Evolutionary conservation across 1,140 invertebrate species (phyloP).

Genomic region (Ctenoplectra terminalis): DNA sequence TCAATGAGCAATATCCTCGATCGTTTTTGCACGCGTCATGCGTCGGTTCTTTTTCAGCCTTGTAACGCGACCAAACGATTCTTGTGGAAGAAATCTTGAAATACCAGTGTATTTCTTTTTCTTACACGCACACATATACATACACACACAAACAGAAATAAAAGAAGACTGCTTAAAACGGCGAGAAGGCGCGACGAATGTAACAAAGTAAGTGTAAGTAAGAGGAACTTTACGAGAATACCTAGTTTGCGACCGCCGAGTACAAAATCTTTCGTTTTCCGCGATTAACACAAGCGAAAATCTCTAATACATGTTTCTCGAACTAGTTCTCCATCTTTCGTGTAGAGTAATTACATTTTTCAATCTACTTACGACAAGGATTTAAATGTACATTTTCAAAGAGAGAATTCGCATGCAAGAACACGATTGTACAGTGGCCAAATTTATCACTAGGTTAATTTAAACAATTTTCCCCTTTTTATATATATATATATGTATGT

Average conservation of each 20-base stretch:
- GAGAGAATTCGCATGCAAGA: slow-evolving; percentile 33
- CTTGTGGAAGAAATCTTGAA: neutral
- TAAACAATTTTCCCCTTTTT: neutral
- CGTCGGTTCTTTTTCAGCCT: neutral
- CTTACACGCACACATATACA: neutral
- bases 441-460: slow-evolving; percentile 21
- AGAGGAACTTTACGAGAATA: slow-evolving; percentile 10
- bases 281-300: slow-evolving; percentile 19
- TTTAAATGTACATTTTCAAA: slow-evolving; percentile 21
- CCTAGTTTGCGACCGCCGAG: slow-evolving; percentile 49
- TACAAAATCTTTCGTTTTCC: slow-evolving; percentile 55
- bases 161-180: slow-evolving; percentile 45
- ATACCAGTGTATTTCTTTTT: slow-evolving; percentile 21
- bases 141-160: slow-evolving; percentile 4
- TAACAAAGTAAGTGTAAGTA: slow-evolving; percentile 21
- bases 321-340: slow-evolving; percentile 39
- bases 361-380: slow-evolving; percentile 55
- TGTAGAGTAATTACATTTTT: slow-evolving; percentile 39
- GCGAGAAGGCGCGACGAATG: slow-evolving; percentile 1
- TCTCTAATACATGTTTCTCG: slow-evolving; percentile 13
- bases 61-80: neutral
- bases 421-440: slow-evolving; percentile 28
- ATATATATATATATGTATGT: neutral
- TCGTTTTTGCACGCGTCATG: neutral
- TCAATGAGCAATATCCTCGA: neutral